A percentile compares a stretch with the other conserved stretches of the same genome.
These are phyloP conservation scores for Acromyrmex echinatior DNA, from an alignment of 1,140 invertebrate genomes.

Conservation along the genomic window DNA sequence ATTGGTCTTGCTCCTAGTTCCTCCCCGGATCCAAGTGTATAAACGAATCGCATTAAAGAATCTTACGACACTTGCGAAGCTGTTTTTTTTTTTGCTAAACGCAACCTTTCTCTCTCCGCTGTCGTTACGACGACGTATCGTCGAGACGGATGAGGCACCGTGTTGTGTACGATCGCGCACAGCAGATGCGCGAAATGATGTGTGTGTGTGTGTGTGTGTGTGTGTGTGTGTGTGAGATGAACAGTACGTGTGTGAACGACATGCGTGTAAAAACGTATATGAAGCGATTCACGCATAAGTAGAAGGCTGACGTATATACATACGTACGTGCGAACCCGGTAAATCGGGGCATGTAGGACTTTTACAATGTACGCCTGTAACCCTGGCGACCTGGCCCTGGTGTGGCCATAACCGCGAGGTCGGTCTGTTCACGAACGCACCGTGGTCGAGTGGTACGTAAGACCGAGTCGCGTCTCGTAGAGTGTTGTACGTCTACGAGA, in stretches of 20 bases:
- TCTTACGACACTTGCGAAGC: too few species aligned
- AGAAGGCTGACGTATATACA: slow-evolving; percentile 13
- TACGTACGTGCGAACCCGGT: slow-evolving; percentile 67
- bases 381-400: slow-evolving; percentile 52
- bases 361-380: slow-evolving; percentile 66
- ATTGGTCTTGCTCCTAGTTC: too few species aligned
- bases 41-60: too few species aligned
- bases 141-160: slow-evolving; percentile 56
- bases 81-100: too few species aligned
- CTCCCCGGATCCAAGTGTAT: too few species aligned
- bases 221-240: too few species aligned
- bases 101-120: too few species aligned
- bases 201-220: not conserved
- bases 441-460: slow-evolving; percentile 25
- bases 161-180: not conserved
- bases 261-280: slow-evolving; percentile 17
- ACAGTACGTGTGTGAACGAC: not conserved
- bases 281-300: slow-evolving; percentile 40
- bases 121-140: slow-evolving; percentile 30
- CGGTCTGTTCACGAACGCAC: slow-evolving; percentile 54
- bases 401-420: slow-evolving; percentile 57
- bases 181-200: not conserved
- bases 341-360: slow-evolving; percentile 72
- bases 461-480: slow-evolving; percentile 20
- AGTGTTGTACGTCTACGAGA: slow-evolving; percentile 24